These are phyloP conservation scores for Eristalinus aeneus DNA, from an alignment of 2,888 invertebrate genomes.

Conservation along the genomic window DNA sequence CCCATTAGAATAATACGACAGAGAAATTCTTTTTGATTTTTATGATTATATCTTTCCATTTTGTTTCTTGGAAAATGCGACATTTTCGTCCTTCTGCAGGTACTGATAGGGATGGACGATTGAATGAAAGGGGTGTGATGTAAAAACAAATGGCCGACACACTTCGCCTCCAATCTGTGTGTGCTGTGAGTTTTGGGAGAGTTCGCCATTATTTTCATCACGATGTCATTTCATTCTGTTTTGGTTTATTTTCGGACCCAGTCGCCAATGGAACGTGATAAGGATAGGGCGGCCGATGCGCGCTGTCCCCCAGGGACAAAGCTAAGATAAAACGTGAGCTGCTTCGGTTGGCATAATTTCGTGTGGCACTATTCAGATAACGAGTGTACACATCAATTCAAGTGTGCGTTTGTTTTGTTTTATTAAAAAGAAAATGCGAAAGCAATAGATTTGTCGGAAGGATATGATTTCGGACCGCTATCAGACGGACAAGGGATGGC, in stretches of 20 bases:
- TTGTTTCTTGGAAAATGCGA: conserved; percentile 15
- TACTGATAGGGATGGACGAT: conserved; percentile 64
- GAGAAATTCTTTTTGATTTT: conserved; percentile 65
- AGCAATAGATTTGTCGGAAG: not conserved
- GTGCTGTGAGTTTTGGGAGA: not conserved
- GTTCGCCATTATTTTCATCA: conserved; percentile 59
- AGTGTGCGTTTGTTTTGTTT: not conserved
- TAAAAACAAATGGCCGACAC: conserved; percentile 56
- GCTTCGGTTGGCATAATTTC: conserved; percentile 53
- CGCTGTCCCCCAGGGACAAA: conserved; percentile 16
- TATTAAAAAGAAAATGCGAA: not conserved
- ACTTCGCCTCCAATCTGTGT: not conserved
- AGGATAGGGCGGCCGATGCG: conserved; percentile 41
- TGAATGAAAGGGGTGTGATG: conserved; percentile 30
- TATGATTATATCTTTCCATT: conserved; percentile 63
- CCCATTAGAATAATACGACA: conserved; percentile 66
- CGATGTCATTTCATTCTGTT: conserved; percentile 67
- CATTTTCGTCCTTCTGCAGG: conserved; percentile 45
- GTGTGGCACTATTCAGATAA: conserved; percentile 17
- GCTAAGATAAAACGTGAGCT: conserved; percentile 65
- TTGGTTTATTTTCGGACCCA: conserved; percentile 56
- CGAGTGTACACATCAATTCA: not conserved
- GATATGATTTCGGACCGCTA: not conserved
- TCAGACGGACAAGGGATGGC: not conserved
- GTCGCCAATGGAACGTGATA: conserved; percentile 54